Conservation (phyloP, 1,140 invertebrate species). For the Papilio helenus region DNA sequence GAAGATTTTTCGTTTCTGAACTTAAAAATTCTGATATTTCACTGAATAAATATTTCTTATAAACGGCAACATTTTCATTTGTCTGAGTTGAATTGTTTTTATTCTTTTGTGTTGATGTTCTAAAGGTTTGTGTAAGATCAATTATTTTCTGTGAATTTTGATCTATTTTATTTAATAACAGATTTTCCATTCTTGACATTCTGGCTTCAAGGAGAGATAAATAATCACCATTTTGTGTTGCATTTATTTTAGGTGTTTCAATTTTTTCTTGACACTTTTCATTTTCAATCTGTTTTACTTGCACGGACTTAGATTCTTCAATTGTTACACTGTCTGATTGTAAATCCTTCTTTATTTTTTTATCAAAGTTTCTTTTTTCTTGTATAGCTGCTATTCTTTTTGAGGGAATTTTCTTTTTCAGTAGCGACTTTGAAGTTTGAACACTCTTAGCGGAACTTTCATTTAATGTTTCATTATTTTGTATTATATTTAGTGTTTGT, state of each 20-base stretch:
- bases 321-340: conserved; percentile 61
- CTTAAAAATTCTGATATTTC: conserved; percentile 73
- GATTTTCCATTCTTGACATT: conserved; percentile 69
- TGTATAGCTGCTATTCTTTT: conserved; percentile 69
- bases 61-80: conserved; percentile 51
- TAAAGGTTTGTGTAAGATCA: conserved; percentile 57
- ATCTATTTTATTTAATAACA: conserved; percentile 69
- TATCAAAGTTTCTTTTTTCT: conserved; percentile 74
- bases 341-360: conserved; percentile 69
- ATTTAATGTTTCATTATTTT: not conserved
- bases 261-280: conserved; percentile 40
- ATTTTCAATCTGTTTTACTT: conserved; percentile 34
- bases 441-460: not conserved
- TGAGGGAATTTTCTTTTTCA: conserved; percentile 61
- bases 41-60: conserved; percentile 66
- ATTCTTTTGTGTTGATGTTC: conserved; percentile 43
- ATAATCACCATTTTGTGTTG: conserved; percentile 50
- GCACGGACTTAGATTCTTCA: conserved; percentile 42
- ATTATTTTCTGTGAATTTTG: conserved; percentile 67
- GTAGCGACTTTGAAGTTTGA: conserved; percentile 40
- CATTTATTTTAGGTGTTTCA: conserved; percentile 44
- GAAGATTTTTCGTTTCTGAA: conserved; percentile 59
- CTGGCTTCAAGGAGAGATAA: conserved; percentile 66
- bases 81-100: conserved; percentile 53
- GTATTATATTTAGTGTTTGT: conserved; percentile 3